These are phyloP conservation scores for Caerostris extrusa DNA, from an alignment of 1,140 invertebrate genomes.

Conservation along the genomic window DNA sequence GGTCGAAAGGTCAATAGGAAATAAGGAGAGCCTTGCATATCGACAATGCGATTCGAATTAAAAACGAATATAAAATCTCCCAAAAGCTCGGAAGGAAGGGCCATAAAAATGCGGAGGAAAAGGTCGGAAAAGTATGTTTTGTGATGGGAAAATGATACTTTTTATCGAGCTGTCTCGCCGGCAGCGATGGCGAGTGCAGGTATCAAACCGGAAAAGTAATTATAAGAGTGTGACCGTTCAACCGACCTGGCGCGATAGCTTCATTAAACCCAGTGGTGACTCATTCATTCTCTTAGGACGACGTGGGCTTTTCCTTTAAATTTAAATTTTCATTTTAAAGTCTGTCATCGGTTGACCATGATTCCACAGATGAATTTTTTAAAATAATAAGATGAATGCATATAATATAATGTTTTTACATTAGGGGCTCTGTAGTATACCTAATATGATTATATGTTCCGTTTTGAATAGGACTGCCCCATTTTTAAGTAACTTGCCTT, in stretches of 20 bases:
- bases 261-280: background rate
- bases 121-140: background rate
- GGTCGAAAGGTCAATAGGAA: constrained; percentile 35
- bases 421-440: too few species aligned
- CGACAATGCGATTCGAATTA: background rate
- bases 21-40: background rate
- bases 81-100: background rate
- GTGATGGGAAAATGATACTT: constrained; percentile 39
- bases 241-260: background rate
- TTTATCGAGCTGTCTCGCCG: constrained; percentile 21
- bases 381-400: too few species aligned
- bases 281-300: background rate
- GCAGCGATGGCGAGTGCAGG: background rate
- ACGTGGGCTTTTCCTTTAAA: too few species aligned
- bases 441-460: too few species aligned
- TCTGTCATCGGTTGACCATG: too few species aligned
- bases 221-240: constrained; percentile 10
- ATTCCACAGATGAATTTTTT: too few species aligned
- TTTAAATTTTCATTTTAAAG: too few species aligned
- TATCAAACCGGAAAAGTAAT: constrained; percentile 39
- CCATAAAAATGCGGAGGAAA: background rate
- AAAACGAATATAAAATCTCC: background rate
- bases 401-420: too few species aligned
- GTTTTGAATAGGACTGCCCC: too few species aligned
- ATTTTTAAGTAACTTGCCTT: too few species aligned